Base-by-base conservation (phyloP, 2,797 vertebrate species). In the Diplodus sargus region DNA sequence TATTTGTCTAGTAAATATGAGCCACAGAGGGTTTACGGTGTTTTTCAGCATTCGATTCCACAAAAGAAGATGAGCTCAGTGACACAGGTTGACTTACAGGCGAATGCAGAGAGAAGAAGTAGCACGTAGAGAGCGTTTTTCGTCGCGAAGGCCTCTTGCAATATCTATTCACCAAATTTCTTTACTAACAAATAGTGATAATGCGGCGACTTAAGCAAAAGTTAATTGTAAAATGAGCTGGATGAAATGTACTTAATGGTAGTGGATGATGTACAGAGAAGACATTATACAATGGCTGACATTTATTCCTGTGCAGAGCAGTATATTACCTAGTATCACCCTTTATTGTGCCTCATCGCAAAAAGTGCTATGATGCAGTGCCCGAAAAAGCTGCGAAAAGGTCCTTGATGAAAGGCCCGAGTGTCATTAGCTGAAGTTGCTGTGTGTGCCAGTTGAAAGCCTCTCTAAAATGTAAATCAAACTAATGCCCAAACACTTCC, bases 391-490 rank as follows among this genome's bases (percentile, higher is more conserved):
- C 82, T 62, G 62, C 39, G 60, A 81, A 83, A 83, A 73, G 64
- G 56, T 43, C 47, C 71, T 76, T 93, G 87, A 93, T 93, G 79
- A 92, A 92, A 87, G 83, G 66, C 81, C 70, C 63, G 43, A 71
- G 60, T 85, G 85, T 89, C 91, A 92, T 92, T 93, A 89, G 75
- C 75, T 69, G 76, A 87, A 85, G 81, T 88, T 87, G 77, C 87
- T 79, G 75, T 72, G 76, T 70, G 76, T 56, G 79, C 87, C 77
- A 84, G 82, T 87, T 91, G 84, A 93, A 88, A 87, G 74, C 76
- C 63, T 71, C 72, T 90, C 79, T 71, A 79, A 89, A 90, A 93
- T 93, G 82, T 92, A 91, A 93, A 93, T 92, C 85, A 77, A 91
- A 92, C 84, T 79, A 90, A 91, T 87, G 79, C 80, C 66, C 64